Evolutionary conservation across 2,797 vertebrate species (phyloP), one percentile per base, ranked within the genome.

Genomic region (Otus scops): DNA sequence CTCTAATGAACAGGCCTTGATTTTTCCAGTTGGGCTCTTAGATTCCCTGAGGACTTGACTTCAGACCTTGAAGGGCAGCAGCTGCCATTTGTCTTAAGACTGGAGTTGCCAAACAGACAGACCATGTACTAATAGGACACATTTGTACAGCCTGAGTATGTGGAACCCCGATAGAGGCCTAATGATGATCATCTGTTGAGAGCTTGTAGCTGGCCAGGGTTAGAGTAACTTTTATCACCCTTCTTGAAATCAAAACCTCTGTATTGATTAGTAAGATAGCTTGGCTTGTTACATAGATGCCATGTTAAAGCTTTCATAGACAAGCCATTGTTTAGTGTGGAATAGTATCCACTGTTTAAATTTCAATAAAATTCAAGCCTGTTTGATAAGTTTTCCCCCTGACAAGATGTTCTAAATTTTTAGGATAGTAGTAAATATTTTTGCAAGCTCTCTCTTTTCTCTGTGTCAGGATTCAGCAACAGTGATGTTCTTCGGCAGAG

Each of bases 31-130:
- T 97, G 96, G 96, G 87, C 95, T 97, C 97, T 98, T 88, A 97
- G 94, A 97, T 97, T 98, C 98, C 98, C 98, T 7, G 85, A 97
- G 98, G 98, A 98, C 97, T 95, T 98, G 98, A 98, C 98, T 98
- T 97, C 95, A 98, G 98, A 98, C 98, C 98, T 98, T 83, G 96
- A 83, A 98, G 98, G 98, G 98, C 97, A 98, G 96, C 98, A 98
- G 78, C 97, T 98, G 97, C 97, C 98, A 98, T 98, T 98, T 98
- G 98, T 98, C 98, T 98, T 97, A 93, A 96, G 96, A 65, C 96
- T 59, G 57, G 94, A 97, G 97, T 98, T 98, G 97, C 97, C 97
- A 98, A 98, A 93, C 96, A 97, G 96, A 97, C 97, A 97, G 98
- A 90, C 97, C 93, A 73, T 91, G 94, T 97, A 96, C 98, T 98